Evolutionary conservation across 64 coral and sea anemone genomes (phyloP).

Genomic region (Acropora tenuis): DNA sequence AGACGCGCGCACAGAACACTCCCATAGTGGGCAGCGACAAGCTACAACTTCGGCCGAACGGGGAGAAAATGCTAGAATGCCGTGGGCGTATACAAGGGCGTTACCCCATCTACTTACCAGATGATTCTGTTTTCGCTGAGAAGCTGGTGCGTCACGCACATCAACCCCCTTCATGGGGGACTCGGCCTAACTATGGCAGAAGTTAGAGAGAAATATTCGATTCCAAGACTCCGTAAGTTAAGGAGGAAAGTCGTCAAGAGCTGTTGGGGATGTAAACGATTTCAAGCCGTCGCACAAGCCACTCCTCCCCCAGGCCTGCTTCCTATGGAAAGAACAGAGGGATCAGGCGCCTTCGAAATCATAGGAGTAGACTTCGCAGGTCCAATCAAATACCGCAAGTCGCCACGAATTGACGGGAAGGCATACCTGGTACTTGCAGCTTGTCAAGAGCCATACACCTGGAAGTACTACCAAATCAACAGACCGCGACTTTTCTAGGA

Average conservation of each 20-base stretch:
- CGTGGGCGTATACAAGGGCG: constrained; percentile 33
- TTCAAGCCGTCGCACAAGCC: constrained; percentile 37
- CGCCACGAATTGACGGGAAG: constrained; percentile 15
- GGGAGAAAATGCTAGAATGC: constrained; percentile 12
- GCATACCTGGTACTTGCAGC: constrained; percentile 51
- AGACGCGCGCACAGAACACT: not conserved
- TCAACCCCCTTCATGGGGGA: constrained; percentile 56
- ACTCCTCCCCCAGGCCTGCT: constrained; percentile 21
- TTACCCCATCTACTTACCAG: constrained; percentile 42
- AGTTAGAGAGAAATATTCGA: constrained; percentile 43
- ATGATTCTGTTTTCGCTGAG: constrained; percentile 18
- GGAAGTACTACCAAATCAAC: constrained; percentile 34
- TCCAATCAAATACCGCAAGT: constrained; percentile 55
- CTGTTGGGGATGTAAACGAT: constrained; percentile 68
- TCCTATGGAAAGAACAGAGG: constrained; percentile 42
- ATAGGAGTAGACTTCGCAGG: constrained; percentile 49
- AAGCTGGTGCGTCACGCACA: constrained; percentile 19
- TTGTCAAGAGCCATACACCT: constrained; percentile 15
- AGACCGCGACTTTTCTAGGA: not conserved
- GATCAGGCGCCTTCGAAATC: not conserved
- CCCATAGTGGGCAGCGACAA: constrained; percentile 19
- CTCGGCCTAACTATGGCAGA: constrained; percentile 50
- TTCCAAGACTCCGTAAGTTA: constrained; percentile 28
- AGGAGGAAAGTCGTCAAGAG: constrained; percentile 27
- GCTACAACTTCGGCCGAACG: constrained; percentile 26